Conservation (phyloP, 2,888 invertebrate genomes). For the Ichneumoninae sp. region DNA sequence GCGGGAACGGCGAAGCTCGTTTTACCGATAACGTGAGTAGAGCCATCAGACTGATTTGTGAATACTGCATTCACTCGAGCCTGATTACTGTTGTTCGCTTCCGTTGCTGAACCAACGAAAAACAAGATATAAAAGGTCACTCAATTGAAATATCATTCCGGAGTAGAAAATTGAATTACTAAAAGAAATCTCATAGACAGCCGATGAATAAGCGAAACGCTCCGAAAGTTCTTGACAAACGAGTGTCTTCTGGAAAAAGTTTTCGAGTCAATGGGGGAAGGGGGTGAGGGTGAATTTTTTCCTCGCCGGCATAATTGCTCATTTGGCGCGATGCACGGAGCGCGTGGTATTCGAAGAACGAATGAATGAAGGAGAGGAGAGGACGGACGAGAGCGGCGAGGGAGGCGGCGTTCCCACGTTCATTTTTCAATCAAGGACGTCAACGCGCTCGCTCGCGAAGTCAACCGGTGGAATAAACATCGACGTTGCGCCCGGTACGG, state of each 20-base stretch:
- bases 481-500: constrained; percentile 46
- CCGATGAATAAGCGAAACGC: neutral
- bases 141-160: neutral
- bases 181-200: neutral
- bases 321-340: constrained; percentile 37
- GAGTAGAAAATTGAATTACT: constrained; percentile 1
- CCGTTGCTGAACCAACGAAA: constrained; percentile 77
- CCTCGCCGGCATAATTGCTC: constrained; percentile 54
- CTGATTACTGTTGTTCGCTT: constrained; percentile 80
- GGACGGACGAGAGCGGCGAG: constrained; percentile 45
- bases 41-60: constrained; percentile 72
- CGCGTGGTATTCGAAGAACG: constrained; percentile 31
- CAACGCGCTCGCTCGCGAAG: constrained; percentile 57
- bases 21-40: constrained; percentile 80
- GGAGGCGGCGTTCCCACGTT: constrained; percentile 57
- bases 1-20: constrained; percentile 87
- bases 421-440: constrained; percentile 71
- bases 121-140: constrained; percentile 12
- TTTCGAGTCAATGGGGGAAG: constrained; percentile 21
- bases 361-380: constrained; percentile 35
- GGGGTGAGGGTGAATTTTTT: constrained; percentile 16
- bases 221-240: constrained; percentile 17
- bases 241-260: neutral
- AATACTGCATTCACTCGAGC: constrained; percentile 78
- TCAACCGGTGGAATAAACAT: constrained; percentile 69